Base-by-base conservation (phyloP, 2,797 vertebrate species). In the Neosilurus mollespiculum region DNA sequence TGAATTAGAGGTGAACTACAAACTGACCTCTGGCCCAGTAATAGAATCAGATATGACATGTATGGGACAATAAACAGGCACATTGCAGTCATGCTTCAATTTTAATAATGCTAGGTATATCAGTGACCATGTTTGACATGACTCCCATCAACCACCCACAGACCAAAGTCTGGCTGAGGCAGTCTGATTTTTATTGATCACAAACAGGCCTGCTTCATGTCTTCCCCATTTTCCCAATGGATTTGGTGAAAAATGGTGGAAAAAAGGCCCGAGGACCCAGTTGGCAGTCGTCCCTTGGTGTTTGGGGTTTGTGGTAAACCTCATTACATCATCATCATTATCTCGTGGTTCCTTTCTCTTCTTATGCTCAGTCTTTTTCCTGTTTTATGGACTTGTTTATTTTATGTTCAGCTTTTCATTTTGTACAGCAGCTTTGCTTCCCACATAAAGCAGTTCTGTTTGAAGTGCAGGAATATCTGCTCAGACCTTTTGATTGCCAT, bases 291-390 rank as follows among this genome's bases (percentile, higher is more conserved):
- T 78, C 76, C 65, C 71, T 7, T 77, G 65, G 51, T 66, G 64
- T 64, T 30, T 43, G 34, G 30, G 18, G 56, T 5, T 78, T 82
- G 81, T 76, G 85, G 84, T 86, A 78, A 54, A 86, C 69, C 85
- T 81, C 87, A 75, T 61, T 86, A 24, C 79, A 83, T 86, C 78
- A 83, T 54, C 49, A 59, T 85, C 78, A 80, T 88, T 62, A 83
- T 78, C 67, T 86, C 65, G 53, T 71, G 20, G n/a, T 83, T 83
- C 20, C 51, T 56, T 67, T 78, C 30, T 86, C 26, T 73, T 78
- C 72, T 75, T 37, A 67, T 86, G 86, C 82, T 85, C 80, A 84
- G 73, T 88, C 76, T 73, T 84, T 85, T 89, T 85, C 66, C 77
- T 79, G 81, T 80, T 71, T 70, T 16, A 65, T 66, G 59, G 58